Evolutionary conservation across 2,888 invertebrate genomes (phyloP).

Genomic region (Microctonus hyperodae): DNA sequence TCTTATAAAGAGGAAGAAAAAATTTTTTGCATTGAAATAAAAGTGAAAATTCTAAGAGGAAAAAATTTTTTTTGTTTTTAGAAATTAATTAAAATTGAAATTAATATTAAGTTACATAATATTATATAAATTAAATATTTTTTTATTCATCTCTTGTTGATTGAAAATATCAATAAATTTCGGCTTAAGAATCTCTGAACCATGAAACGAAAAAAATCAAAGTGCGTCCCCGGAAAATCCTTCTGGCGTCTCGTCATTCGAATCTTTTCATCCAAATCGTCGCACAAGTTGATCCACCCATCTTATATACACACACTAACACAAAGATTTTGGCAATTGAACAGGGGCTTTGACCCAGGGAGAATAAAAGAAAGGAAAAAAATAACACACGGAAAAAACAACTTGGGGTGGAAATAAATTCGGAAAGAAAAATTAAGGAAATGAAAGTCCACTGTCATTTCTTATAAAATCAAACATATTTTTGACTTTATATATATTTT

Average conservation of each 20-base stretch:
- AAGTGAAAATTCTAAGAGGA: background rate
- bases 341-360: background rate
- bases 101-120: no score
- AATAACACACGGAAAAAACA: background rate
- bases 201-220: background rate
- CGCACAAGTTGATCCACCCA: background rate
- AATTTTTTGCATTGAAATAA: no score
- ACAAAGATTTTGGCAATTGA: background rate
- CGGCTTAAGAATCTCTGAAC: background rate
- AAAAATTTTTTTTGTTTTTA: no score
- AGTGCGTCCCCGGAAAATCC: background rate
- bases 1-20: background rate
- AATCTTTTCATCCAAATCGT: slow-evolving; percentile 11
- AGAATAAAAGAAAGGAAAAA: background rate
- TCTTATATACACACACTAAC: background rate
- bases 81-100: no score
- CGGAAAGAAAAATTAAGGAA: background rate
- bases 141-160: background rate
- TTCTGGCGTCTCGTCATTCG: slow-evolving; percentile 11
- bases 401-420: background rate
- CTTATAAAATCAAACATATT: background rate
- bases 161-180: background rate
- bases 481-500: no score
- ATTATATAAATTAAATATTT: no score
- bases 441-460: background rate